phyloP scores from a whole-genome alignment of 2,113 vertebrate genomes.

The Paracyprichromis sp. region DNA sequence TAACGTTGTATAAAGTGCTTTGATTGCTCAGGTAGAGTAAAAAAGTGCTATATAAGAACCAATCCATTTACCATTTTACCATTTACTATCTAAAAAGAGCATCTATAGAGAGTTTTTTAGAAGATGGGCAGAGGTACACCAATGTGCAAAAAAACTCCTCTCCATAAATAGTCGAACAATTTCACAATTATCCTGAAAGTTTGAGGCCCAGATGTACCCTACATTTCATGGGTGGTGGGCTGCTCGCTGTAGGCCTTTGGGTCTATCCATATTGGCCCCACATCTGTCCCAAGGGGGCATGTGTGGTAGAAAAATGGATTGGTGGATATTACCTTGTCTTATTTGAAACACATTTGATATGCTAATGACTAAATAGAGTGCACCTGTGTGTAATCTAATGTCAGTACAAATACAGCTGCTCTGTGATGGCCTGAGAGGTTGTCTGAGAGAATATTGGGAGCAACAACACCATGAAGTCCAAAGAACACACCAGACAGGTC shows the following conservation, averaged over 20 bases:
- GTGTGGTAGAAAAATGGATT: no score
- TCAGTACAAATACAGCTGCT: no score
- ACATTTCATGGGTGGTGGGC: not conserved
- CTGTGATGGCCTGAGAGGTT: fast-evolving
- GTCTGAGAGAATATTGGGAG: no score
- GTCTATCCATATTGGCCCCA: not conserved
- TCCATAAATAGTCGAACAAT: not conserved
- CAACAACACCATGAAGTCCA: no score
- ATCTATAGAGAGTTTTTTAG: not conserved
- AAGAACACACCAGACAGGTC: no score
- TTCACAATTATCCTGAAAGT: not conserved
- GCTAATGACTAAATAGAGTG: no score
- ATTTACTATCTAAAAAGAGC: not conserved
- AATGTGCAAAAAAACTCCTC: not conserved
- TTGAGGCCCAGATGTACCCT: not conserved
- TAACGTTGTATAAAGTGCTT: not conserved
- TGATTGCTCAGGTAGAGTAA: not conserved
- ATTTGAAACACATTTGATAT: no score
- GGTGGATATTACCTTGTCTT: no score
- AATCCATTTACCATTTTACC: not conserved
- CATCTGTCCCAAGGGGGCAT: no score
- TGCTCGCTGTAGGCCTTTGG: not conserved
- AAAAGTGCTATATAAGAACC: not conserved
- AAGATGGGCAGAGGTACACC: not conserved
- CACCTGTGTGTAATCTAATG: no score